phyloP scores from a whole-genome alignment of 2,113 vertebrate genomes.

The Hippoglossus stenolepis region DNA sequence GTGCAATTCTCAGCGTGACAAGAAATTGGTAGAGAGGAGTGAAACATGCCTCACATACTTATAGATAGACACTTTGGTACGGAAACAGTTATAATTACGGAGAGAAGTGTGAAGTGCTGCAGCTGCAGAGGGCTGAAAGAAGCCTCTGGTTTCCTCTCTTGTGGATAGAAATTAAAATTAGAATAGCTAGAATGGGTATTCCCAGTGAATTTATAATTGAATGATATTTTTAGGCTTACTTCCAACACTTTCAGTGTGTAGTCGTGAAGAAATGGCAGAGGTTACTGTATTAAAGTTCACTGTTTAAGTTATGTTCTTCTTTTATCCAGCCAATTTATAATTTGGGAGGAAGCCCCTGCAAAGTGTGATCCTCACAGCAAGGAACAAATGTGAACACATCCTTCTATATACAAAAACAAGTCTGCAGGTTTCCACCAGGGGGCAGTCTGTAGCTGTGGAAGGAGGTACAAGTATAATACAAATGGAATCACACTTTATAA shows the following conservation, averaged over 20 bases:
- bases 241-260: background rate
- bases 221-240: constrained; percentile 11
- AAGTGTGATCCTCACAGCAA: background rate
- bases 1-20: constrained; percentile 31
- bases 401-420: background rate
- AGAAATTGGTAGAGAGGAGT: constrained; percentile 15
- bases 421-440: constrained; percentile 52
- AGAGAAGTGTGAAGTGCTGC: constrained; percentile 36
- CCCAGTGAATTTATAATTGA: constrained; percentile 10
- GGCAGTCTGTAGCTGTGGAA: constrained; percentile 53
- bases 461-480: background rate
- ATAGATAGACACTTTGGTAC: constrained; percentile 26
- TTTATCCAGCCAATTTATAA: background rate
- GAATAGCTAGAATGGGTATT: constrained; percentile 10
- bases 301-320: background rate
- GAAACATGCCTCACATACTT: constrained; percentile 38
- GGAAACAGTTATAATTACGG: constrained; percentile 47
- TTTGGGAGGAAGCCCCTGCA: background rate
- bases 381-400: background rate
- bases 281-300: background rate
- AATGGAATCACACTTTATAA: background rate
- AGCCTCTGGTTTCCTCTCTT: constrained; percentile 9
- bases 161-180: constrained; percentile 32
- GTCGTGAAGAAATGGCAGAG: background rate
- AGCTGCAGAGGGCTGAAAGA: constrained; percentile 46